Conservation (phyloP, 2,888 invertebrate species). For the Harmothoe impar region DNA sequence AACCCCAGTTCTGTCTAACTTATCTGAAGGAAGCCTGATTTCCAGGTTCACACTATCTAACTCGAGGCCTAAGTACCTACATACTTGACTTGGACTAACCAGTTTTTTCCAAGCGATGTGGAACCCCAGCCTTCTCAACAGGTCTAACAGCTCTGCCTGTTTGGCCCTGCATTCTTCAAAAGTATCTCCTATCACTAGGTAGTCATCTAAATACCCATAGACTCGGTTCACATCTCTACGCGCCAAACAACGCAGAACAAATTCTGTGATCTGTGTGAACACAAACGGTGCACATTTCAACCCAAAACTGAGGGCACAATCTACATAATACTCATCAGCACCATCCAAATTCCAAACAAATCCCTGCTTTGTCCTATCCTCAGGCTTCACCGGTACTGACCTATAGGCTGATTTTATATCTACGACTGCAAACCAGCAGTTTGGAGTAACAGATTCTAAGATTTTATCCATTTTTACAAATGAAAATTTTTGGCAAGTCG, state of each 20-base stretch:
- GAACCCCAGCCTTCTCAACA: too few species aligned
- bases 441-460: not conserved
- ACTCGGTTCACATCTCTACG: not conserved
- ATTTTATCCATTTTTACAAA: not conserved
- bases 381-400: not conserved
- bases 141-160: too few species aligned
- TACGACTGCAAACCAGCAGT: not conserved
- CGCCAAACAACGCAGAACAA: not conserved
- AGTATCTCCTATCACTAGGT: not conserved
- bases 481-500: not conserved
- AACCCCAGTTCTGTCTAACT: too few species aligned
- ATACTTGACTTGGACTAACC: too few species aligned
- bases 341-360: constrained; percentile 9
- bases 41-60: too few species aligned
- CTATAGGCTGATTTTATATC: not conserved
- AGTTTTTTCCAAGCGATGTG: too few species aligned
- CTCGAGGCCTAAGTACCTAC: too few species aligned
- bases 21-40: too few species aligned
- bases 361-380: not conserved
- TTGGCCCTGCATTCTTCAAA: too few species aligned
- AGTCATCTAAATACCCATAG: not conserved
- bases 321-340: not conserved
- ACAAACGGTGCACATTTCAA: not conserved
- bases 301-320: not conserved
- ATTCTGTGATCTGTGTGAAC: not conserved